Evolutionary conservation across 2,888 invertebrate genomes (phyloP).

Genomic region (Pyrgus malvae): DNA sequence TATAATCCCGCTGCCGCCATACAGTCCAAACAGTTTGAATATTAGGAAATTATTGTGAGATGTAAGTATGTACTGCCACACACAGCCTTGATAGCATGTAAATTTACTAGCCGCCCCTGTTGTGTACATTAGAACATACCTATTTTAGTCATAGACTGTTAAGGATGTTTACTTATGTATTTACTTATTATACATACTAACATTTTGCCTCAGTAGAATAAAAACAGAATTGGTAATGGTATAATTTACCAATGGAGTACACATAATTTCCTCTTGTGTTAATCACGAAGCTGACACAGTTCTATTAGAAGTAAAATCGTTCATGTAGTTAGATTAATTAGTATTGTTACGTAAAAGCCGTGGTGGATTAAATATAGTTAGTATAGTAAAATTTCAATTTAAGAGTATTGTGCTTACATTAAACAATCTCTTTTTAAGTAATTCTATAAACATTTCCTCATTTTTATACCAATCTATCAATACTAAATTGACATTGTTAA

Average conservation of each 20-base stretch:
- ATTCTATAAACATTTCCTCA: background rate
- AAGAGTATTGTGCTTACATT: background rate
- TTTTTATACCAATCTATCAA: background rate
- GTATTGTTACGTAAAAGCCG: background rate
- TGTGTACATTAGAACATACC: slow-evolving; percentile 19
- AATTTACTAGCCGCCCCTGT: slow-evolving; percentile 32
- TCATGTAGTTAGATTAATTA: background rate
- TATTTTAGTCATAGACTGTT: slow-evolving; percentile 24
- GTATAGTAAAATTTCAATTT: background rate
- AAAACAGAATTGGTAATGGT: background rate
- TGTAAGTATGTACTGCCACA: slow-evolving; percentile 47
- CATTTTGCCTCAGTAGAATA: slow-evolving; percentile 19
- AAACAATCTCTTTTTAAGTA: background rate
- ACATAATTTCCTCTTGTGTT: too few species aligned
- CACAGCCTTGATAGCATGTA: slow-evolving; percentile 47
- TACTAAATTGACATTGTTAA: background rate
- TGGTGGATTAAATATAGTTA: background rate
- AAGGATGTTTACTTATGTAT: slow-evolving; percentile 22
- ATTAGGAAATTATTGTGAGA: slow-evolving; percentile 35
- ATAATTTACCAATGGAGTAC: too few species aligned
- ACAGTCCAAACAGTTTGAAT: slow-evolving; percentile 29
- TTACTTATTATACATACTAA: slow-evolving; percentile 3
- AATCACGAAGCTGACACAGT: background rate
- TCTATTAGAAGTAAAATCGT: background rate
- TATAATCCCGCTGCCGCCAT: slow-evolving; percentile 29